Base-by-base conservation (phyloP, 1,140 invertebrate genomes). In the Lanistes nyassanus region DNA sequence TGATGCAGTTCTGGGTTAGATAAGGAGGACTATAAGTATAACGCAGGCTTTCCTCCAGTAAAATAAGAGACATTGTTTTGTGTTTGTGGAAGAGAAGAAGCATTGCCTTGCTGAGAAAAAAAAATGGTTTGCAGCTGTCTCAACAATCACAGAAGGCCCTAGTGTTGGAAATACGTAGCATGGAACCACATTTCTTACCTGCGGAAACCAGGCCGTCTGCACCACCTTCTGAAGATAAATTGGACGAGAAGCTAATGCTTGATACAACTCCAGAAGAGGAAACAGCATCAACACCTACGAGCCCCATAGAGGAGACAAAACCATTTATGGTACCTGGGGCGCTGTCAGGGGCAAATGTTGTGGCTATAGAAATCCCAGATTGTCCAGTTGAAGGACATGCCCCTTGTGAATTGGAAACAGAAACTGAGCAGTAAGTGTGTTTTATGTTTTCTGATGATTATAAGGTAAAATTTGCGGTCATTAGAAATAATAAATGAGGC, bases 161-260 rank as follows among this genome's bases (percentile, higher is more conserved):
- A 16, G 9, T 73, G 58, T 78, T 80, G 68, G 80, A 37, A 74
- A 78, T 23, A 73, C 75, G 68, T 29, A 78, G 31, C 76, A 65
- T 51, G 65, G 26, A n/a, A 9, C 36, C 26, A 31, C n/a, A 31
- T 37, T 0, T 31, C 34, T 26, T 13, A 37, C 4, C 23, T 31
- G 37, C 6, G 13, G 13, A 11, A n/a, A 31, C 37, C 6, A 36
- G 13, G 37, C 16, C 23, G 13, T 67, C 37, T 31, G 23, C n/a
- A 36, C 23, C n/a, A n/a, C 29, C 65, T 16, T 9, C 13, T 16
- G 26, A 39, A 37, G 65, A 39, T 37, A 64, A 13, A 64, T 31
- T 13, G 29, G n/a, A n/a, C n/a, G 42, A 47, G 19, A 47, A 47
- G 42, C 9, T 47, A 47, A 47, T 47, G 42, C 9, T 47, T 9